Evolutionary conservation across 2,888 invertebrate genomes (phyloP), one percentile per base, ranked within the genome.

Genomic region (Scaptomyza reducta): DNA sequence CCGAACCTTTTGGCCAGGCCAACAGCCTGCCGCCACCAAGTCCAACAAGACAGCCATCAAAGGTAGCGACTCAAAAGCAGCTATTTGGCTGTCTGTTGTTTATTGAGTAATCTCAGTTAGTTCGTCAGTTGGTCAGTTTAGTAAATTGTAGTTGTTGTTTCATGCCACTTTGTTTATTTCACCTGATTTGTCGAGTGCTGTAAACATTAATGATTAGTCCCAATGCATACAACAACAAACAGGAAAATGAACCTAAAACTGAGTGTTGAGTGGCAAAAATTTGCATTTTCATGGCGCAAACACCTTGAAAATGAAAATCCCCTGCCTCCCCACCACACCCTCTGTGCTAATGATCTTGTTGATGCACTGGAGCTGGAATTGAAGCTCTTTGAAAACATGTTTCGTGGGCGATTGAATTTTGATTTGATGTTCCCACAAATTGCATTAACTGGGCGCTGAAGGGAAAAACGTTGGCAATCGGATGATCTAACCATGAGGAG

Each of bases 261-360:
- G 54, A 64, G 64, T 79, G 77, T 79, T 71, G 54, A 62, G n/a
- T 76, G 65, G 81, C 62, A 54, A 65, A 77, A 78, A 78, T 85
- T 82, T 85, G 81, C 81, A 82, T 85, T 82, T 84, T 82, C 81
- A 82, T 82, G 75, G 57, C 68, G 70, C 25, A 60, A 40, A 40
- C 62, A 82, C 81, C 81, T 82, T 82, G 83, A 82, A 82, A 73
- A 53, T 56, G 64, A 63, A 76, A 61, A n/a, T n/a, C 22, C 22
- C 22, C 22, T 22, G n/a, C 67, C 40, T 50, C 44, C 62, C 58
- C 7, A 41, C 46, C 59, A 33, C 59, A 14, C 5, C 6, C 10
- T 18, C 49, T 49, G 29, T 54, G 57, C 14, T 82, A 85, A 82
- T 82, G 83, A 82, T 82, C 67, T 63, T 77, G 77, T 51, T 64